Conservation (phyloP, 2,797 vertebrate genomes). For the Centropyge bicolor region DNA sequence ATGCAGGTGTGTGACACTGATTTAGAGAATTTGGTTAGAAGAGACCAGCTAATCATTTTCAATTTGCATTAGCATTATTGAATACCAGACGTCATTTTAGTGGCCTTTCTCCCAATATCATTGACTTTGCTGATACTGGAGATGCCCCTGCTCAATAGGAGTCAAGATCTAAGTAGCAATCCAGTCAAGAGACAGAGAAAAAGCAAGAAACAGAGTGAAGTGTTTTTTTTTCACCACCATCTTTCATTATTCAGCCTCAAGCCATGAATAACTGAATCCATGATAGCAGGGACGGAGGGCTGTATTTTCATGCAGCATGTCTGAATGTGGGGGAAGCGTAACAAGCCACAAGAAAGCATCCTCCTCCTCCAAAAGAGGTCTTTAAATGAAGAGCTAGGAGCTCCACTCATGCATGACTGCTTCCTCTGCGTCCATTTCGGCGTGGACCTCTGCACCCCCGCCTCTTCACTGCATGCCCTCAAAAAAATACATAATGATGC, state of each 20-base stretch:
- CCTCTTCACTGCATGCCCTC: slow-evolving; percentile 11
- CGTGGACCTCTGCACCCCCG: slow-evolving; percentile 34
- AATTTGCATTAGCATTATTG: slow-evolving; percentile 69
- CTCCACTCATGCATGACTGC: slow-evolving; percentile 74
- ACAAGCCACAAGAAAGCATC: slow-evolving; percentile 68
- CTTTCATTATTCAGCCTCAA: slow-evolving; percentile 78
- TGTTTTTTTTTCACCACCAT: slow-evolving; percentile 54
- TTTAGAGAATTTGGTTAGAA: slow-evolving; percentile 56
- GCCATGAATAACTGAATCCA: slow-evolving; percentile 77
- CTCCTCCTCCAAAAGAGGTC: slow-evolving; percentile 59
- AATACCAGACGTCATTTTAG: slow-evolving; percentile 60
- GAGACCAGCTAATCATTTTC: slow-evolving; percentile 66
- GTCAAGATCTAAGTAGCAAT: slow-evolving; percentile 65
- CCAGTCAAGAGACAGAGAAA: slow-evolving; percentile 60
- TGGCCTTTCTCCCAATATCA: slow-evolving; percentile 60
- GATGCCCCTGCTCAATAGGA: slow-evolving; percentile 59
- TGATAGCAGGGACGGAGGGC: slow-evolving; percentile 58
- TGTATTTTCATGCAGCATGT: slow-evolving; percentile 68
- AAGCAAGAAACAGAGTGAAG: slow-evolving; percentile 54
- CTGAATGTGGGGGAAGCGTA: slow-evolving; percentile 66
- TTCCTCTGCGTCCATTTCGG: slow-evolving; percentile 58
- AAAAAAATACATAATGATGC: slow-evolving; percentile 41
- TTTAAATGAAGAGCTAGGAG: slow-evolving; percentile 79
- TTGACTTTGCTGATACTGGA: slow-evolving; percentile 58
- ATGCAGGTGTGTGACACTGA: slow-evolving; percentile 2